These are phyloP conservation scores for Tyria jacobaeae DNA, from an alignment of 2,888 invertebrate species.

Conservation along the genomic window DNA sequence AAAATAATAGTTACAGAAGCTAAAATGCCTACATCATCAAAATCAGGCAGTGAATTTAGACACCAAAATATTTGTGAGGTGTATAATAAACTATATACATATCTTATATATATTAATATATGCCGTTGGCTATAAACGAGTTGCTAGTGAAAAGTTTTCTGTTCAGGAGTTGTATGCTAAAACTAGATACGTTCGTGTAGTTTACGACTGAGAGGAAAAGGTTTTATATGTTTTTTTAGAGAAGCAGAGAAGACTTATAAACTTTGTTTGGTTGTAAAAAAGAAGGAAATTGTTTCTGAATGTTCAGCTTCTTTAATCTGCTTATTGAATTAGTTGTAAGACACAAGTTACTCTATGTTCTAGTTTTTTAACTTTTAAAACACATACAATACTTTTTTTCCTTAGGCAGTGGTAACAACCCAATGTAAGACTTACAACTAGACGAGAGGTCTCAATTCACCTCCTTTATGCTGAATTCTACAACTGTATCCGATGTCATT, in stretches of 20 bases:
- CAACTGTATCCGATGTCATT: too few relatives aligned
- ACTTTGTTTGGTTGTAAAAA: not conserved
- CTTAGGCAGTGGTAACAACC: too few relatives aligned
- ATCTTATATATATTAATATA: slow-evolving; percentile 43
- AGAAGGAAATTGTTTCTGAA: not conserved
- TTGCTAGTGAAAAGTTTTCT: slow-evolving; percentile 35
- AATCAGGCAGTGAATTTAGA: too few relatives aligned
- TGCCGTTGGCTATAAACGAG: slow-evolving; percentile 29
- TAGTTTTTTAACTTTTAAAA: not conserved
- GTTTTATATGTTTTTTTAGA: slow-evolving; percentile 3
- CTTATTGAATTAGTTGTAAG: not conserved
- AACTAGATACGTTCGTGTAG: slow-evolving; percentile 25
- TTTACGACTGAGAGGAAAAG: slow-evolving; percentile 7
- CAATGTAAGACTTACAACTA: too few relatives aligned
- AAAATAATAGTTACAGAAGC: too few relatives aligned
- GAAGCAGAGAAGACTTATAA: slow-evolving; percentile 2
- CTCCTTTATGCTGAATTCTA: too few relatives aligned
- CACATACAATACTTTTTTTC: too few relatives aligned
- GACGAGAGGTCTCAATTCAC: too few relatives aligned
- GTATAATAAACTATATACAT: too few relatives aligned
- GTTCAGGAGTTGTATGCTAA: slow-evolving; percentile 38
- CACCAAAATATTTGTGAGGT: too few relatives aligned
- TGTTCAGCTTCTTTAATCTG: not conserved
- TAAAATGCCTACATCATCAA: too few relatives aligned
- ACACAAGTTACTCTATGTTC: not conserved